Percentiles rank a stretch among this genome's conserved stretches.
Evolutionary conservation across 2,113 vertebrate species (phyloP).

Genomic region (Cyanistes caeruleus): DNA sequence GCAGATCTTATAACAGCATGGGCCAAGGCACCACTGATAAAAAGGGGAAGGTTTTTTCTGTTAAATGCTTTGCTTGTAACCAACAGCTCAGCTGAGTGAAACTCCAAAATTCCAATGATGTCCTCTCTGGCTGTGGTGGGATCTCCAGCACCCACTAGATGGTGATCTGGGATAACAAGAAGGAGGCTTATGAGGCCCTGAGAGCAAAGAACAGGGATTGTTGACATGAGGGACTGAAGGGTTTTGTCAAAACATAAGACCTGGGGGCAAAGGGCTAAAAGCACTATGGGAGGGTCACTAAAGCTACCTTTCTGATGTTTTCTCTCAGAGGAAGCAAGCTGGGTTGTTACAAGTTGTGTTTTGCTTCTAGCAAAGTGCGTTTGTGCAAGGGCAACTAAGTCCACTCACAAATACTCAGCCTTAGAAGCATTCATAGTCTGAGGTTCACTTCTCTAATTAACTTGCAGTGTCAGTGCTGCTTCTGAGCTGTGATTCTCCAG

Average conservation of each 20-base stretch:
- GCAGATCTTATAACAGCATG: background rate
- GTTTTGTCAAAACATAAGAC: background rate
- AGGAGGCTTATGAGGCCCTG: background rate
- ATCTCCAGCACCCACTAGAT: background rate
- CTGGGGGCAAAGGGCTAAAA: background rate
- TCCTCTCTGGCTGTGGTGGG: background rate
- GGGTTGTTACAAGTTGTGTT: background rate
- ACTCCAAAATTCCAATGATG: background rate
- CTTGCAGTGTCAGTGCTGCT: background rate
- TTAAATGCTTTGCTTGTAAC: background rate
- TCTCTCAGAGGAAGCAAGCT: background rate
- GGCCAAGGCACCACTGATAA: background rate
- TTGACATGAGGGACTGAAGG: background rate
- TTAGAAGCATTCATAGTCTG: background rate
- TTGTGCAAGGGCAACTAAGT: background rate
- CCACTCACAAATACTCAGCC: background rate
- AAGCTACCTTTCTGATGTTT: background rate
- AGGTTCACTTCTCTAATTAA: background rate
- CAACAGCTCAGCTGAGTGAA: background rate
- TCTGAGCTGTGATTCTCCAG: background rate
- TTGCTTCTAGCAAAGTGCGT: background rate
- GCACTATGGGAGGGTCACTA: background rate
- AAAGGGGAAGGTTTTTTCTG: background rate
- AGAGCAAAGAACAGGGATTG: background rate
- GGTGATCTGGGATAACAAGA: background rate